These are phyloP conservation scores for Samia ricini DNA, from an alignment of 1,140 invertebrate species.

Conservation along the genomic window DNA sequence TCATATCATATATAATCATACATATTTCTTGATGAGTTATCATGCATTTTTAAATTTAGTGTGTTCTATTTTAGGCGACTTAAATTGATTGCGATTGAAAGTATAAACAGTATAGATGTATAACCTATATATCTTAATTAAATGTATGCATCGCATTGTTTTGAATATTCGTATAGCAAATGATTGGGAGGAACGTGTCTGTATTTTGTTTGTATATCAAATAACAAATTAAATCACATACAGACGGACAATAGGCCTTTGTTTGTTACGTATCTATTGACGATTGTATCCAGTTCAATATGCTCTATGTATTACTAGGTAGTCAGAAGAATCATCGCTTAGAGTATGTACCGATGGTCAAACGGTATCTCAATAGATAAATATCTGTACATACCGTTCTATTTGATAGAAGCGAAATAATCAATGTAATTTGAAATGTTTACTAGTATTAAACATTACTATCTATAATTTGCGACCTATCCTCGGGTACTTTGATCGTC, in stretches of 20 bases:
- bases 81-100: too few species aligned
- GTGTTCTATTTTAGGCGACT: too few species aligned
- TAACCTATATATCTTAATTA: too few species aligned
- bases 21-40: too few species aligned
- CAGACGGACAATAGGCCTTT: conserved; percentile 7
- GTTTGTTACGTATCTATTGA: conserved; percentile 2
- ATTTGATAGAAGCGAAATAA: neutral
- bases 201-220: neutral
- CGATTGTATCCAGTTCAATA: conserved; percentile 1
- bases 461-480: neutral
- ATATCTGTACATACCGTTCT: conserved; percentile 6
- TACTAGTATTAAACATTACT: neutral
- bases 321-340: neutral
- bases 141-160: neutral
- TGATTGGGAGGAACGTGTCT: neutral
- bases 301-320: neutral
- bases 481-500: too few species aligned
- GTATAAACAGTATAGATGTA: too few species aligned
- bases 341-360: neutral
- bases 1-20: too few species aligned
- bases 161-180: neutral
- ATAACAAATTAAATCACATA: conserved; percentile 9
- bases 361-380: conserved; percentile 8
- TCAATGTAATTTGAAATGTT: neutral
- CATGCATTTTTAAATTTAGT: too few species aligned